A percentile compares a stretch with the other conserved stretches of the same genome.
Conservation (phyloP, 2,797 vertebrate species). For the Emys orbicularis region DNA sequence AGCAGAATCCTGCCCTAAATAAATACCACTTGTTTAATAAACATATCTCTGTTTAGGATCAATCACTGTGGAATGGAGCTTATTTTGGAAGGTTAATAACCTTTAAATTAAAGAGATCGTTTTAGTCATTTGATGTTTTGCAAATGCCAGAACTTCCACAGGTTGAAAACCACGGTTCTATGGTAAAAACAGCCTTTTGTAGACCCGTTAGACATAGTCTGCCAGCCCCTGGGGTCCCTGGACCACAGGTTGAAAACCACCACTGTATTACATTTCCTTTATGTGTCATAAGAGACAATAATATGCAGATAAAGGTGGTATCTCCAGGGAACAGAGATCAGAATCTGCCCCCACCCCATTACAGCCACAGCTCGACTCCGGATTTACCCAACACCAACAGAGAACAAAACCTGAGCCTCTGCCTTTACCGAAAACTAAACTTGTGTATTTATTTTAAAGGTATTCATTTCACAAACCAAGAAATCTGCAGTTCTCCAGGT, state of each 20-base stretch:
- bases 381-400: background rate
- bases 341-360: background rate
- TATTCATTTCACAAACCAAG: background rate
- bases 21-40: background rate
- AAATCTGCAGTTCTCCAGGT: background rate
- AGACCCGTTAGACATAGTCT: too few species aligned
- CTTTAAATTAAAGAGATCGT: background rate
- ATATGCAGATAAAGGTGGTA: background rate
- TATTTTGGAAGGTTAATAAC: background rate
- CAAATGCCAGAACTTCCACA: background rate
- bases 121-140: background rate
- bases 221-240: too few species aligned
- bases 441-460: background rate
- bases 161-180: too few species aligned
- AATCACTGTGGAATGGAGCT: background rate
- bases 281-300: background rate
- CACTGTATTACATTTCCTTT: background rate
- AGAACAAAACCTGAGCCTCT: background rate
- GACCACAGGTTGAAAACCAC: too few species aligned
- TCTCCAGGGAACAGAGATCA: background rate
- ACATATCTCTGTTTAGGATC: background rate
- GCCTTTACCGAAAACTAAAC: background rate
- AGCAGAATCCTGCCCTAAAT: background rate
- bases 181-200: too few species aligned
- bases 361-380: background rate